phyloP scores from a whole-genome alignment of 2,113 vertebrate genomes.

The Zosterops japonicus region DNA sequence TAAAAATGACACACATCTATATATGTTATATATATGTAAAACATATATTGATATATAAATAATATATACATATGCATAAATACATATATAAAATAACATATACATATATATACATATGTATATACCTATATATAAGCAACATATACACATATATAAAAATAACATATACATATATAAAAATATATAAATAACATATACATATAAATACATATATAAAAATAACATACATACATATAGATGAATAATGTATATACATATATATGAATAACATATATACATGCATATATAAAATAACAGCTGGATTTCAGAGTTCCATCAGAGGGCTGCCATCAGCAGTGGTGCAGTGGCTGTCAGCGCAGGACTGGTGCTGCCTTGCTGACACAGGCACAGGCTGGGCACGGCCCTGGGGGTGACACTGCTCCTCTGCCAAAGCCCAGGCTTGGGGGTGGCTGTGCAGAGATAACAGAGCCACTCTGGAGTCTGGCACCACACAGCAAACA shows the following conservation, averaged over 20 bases:
- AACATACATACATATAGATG: no score
- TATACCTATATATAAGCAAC: no score
- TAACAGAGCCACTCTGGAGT: accelerated
- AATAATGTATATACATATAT: no score
- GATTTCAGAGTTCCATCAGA: background rate
- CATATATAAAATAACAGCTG: background rate
- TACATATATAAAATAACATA: no score
- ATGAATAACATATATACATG: no score
- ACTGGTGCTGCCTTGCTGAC: background rate
- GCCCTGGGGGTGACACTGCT: background rate
- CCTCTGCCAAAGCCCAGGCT: accelerated
- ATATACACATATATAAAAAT: background rate
- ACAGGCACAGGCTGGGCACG: background rate
- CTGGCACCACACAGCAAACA: accelerated
- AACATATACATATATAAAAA: background rate
- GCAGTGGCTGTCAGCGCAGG: background rate
- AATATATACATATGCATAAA: no score
- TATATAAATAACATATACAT: no score
- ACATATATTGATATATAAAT: no score
- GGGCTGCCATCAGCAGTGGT: accelerated
- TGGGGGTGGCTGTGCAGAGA: accelerated
- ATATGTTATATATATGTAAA: no score
- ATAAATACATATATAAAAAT: no score
- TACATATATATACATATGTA: no score
- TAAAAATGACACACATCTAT: no score